Evolutionary conservation across 2,888 invertebrate species (phyloP), one percentile per base, ranked within the genome.

Genomic region (Leptinotarsa haldemani): DNA sequence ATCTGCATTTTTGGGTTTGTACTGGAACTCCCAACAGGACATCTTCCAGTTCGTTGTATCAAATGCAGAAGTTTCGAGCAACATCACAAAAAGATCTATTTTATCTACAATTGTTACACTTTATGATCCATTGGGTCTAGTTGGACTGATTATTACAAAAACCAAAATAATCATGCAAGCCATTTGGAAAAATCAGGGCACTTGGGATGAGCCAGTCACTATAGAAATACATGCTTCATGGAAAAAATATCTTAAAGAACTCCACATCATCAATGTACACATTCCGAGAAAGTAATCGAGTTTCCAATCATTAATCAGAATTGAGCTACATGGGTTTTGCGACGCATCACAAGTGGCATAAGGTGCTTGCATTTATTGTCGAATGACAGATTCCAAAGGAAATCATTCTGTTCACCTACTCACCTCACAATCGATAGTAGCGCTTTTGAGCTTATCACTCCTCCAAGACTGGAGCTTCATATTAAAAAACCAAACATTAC

Each of bases 291-390:
- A 53, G 20, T 30, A 7, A 1, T 30, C 30, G 30, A 30, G 30
- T 30, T 30, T 30, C 7, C 30, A 30, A 30, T 30, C 7, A 30
- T 30, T 7, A 7, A 30, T 7, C 30, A 30, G 7, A 7, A 7
- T 30, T 7, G 30, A 48, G 48, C 48, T 53, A 7, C 20, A 53
- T 20, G 53, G 53, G 3, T 53, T 18, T 20, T 53, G 53, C n/a
- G 18, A 53, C 18, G n/a, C 53, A 4, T 53, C 20, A 53, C 53
- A 53, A 53, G 9, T 18, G 12, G 20, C 20, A 4, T 53, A 53
- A 20, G 53, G 53, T 53, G 53, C 53, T n/a, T 53, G 53, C n/a
- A 18, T 53, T 53, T 53, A 53, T 18, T 18, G 20, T 53, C 53
- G 53, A 53, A 53, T 20, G 3, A 53, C 53, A n/a, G 53, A 53